Percentiles rank a stretch among this genome's conserved stretches.
phyloP scores from a whole-genome alignment of 2,888 invertebrate genomes.

The Crepidodera aurea region DNA sequence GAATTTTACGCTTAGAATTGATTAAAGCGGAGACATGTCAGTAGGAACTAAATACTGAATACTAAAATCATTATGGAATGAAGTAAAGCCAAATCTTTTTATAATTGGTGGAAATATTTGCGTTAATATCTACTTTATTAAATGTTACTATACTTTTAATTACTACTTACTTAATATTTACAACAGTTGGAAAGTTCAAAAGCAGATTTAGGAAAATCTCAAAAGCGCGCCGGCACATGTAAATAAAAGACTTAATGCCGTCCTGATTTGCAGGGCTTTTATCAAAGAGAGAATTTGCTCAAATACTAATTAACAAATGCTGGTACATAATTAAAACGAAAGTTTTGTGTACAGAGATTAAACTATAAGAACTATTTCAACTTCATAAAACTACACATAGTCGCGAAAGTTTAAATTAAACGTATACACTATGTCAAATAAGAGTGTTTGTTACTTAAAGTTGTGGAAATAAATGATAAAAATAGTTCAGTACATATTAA shows the following conservation, averaged over 20 bases:
- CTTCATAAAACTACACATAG: not conserved
- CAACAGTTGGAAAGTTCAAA: not conserved
- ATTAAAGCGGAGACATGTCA: no score
- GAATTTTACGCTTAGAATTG: no score
- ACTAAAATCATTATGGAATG: no score
- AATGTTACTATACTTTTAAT: not conserved
- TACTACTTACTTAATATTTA: not conserved
- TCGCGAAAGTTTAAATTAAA: not conserved
- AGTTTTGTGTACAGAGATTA: constrained; percentile 6
- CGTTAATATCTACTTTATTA: no score
- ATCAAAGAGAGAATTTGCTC: constrained; percentile 23
- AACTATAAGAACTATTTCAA: not conserved
- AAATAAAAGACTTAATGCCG: constrained; percentile 3
- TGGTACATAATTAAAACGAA: constrained; percentile 15
- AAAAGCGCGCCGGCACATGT: not conserved
- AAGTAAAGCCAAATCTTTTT: no score
- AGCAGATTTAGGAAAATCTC: not conserved
- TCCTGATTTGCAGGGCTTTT: constrained; percentile 14
- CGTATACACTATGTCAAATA: not conserved
- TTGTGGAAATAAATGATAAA: no score
- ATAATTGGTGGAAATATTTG: no score
- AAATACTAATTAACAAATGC: constrained; percentile 29
- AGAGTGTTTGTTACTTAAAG: no score
- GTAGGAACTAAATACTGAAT: no score
- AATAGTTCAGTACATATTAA: no score